Conservation (phyloP, 2,797 vertebrate species). For the Leucoraja ocellata region DNA sequence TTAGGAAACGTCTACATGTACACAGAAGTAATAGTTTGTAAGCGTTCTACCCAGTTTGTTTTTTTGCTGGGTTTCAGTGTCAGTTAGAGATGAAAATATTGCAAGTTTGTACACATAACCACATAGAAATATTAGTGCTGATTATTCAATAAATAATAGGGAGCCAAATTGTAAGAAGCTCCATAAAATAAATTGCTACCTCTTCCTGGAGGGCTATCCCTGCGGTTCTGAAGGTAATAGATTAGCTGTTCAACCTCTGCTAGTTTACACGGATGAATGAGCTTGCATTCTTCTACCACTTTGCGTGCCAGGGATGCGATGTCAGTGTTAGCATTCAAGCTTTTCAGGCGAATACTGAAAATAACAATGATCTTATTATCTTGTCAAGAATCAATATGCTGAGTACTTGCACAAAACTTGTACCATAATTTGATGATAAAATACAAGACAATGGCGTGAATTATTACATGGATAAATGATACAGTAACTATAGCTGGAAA, state of each 20-base stretch:
- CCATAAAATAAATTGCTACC: constrained; percentile 46
- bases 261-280: constrained; percentile 80
- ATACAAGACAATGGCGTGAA: neutral
- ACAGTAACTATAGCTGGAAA: neutral
- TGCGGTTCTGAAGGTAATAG: constrained; percentile 86
- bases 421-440: neutral
- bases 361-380: constrained; percentile 3
- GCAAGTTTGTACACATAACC: neutral
- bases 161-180: neutral
- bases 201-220: constrained; percentile 61
- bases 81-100: neutral
- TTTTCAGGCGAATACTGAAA: constrained; percentile 82
- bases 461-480: neutral
- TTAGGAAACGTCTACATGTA: too few species aligned
- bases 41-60: too few species aligned
- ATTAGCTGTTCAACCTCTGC: constrained; percentile 81
- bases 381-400: neutral
- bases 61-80: neutral
- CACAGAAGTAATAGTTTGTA: too few species aligned
- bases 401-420: neutral
- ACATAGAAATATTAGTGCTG: neutral
- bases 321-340: constrained; percentile 79
- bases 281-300: constrained; percentile 87
- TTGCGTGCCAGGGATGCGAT: constrained; percentile 76
- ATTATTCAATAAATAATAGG: neutral